Evolutionary conservation across 2,797 vertebrate species (phyloP).

Genomic region (Hipposideros larvatus): DNA sequence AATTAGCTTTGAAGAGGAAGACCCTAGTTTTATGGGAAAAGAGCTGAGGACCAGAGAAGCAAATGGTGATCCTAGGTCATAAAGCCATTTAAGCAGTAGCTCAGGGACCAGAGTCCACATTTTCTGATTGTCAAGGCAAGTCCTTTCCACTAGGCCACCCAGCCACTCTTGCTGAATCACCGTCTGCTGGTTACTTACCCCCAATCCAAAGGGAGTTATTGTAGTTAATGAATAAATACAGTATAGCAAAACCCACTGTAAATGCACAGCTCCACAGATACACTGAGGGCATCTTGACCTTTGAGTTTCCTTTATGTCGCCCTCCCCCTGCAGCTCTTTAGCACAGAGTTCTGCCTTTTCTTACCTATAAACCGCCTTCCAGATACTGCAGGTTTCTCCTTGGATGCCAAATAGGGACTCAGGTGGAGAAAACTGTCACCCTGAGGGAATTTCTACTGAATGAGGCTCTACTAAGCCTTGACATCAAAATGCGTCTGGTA

Average conservation of each 20-base stretch:
- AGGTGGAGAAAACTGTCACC: slow-evolving; percentile 30
- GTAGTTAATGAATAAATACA: slow-evolving; percentile 78
- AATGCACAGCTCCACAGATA: slow-evolving; percentile 7
- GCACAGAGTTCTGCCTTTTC: not conserved
- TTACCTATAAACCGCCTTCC: not conserved
- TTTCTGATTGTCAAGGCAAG: slow-evolving; percentile 2
- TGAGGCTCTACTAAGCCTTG: slow-evolving; percentile 37
- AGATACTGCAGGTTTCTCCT: not conserved
- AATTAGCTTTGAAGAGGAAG: not conserved
- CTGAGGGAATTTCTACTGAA: slow-evolving; percentile 59
- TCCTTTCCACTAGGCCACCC: not conserved
- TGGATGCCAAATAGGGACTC: not conserved
- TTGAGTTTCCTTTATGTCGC: slow-evolving; percentile 31
- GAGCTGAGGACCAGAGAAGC: not conserved
- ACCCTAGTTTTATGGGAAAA: not conserved
- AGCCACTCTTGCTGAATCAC: slow-evolving; percentile 67
- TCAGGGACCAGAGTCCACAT: not conserved
- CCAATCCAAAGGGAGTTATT: slow-evolving; percentile 43
- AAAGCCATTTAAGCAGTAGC: not conserved
- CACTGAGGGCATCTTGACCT: slow-evolving; percentile 39
- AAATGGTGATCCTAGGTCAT: not conserved
- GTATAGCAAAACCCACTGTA: not conserved
- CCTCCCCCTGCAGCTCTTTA: not conserved
- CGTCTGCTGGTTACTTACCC: slow-evolving; percentile 43
- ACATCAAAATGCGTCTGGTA: slow-evolving; percentile 60